Evolutionary conservation across 2,797 vertebrate species (phyloP).

Genomic region (Sphenodon punctatus): DNA sequence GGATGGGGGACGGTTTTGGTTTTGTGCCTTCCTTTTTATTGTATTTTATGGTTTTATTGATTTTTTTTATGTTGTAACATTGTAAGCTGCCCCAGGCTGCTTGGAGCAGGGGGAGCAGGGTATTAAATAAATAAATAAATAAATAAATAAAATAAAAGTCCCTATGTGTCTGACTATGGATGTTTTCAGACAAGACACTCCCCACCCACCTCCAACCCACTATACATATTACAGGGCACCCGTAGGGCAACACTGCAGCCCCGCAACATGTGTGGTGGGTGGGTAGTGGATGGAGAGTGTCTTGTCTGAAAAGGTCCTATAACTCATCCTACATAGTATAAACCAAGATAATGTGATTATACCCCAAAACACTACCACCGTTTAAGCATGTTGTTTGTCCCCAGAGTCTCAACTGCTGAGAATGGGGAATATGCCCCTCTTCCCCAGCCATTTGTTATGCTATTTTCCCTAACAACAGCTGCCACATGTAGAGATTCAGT

Average conservation of each 20-base stretch:
- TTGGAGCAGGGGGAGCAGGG: no score
- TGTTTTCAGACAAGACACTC: neutral
- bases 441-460: neutral
- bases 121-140: neutral
- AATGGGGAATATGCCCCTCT: neutral
- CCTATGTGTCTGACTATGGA: neutral
- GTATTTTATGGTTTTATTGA: no score
- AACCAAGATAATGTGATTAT: neutral
- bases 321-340: neutral
- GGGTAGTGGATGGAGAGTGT: no score
- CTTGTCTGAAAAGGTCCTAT: no score
- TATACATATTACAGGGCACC: no score
- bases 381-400: neutral
- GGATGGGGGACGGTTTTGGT: no score
- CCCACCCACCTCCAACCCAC: no score
- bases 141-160: neutral
- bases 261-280: no score
- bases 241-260: no score
- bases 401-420: neutral
- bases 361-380: neutral
- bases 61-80: no score
- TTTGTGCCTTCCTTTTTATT: no score
- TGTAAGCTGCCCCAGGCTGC: no score
- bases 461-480: neutral
- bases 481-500: conserved; percentile 17